Conservation (phyloP, 2,113 vertebrate genomes). For the Chunga burmeisteri region DNA sequence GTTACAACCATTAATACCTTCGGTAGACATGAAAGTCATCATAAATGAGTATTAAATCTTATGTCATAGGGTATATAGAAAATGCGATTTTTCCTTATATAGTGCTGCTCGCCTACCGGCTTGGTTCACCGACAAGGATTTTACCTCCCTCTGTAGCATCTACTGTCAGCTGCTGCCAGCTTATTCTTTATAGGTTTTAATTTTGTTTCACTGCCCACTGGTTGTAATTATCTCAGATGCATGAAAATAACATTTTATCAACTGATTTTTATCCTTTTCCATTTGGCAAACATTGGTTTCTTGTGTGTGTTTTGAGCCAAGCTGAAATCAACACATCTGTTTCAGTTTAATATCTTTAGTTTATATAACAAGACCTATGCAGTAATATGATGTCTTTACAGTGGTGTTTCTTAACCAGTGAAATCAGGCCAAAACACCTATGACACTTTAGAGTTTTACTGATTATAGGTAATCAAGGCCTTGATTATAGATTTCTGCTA, state of each 20-base stretch:
- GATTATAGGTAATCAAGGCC: not conserved
- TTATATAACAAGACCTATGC: constrained; percentile 24
- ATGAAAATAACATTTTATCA: constrained; percentile 67
- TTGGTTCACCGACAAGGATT: constrained; percentile 10
- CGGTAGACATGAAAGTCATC: not conserved
- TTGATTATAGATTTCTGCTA: not conserved
- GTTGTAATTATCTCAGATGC: constrained; percentile 62
- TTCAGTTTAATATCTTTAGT: constrained; percentile 52
- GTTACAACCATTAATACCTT: not conserved
- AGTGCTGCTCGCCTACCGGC: not conserved
- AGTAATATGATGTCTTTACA: constrained; percentile 29
- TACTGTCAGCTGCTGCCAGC: constrained; percentile 9
- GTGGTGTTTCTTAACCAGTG: not conserved
- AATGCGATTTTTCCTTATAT: not conserved
- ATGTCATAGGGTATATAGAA: not conserved
- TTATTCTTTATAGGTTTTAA: constrained; percentile 58
- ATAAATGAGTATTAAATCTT: constrained; percentile 9
- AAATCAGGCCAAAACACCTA: constrained; percentile 32
- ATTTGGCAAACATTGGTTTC: constrained; percentile 51
- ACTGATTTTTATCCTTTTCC: constrained; percentile 58
- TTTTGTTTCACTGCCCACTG: constrained; percentile 60
- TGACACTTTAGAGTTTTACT: not conserved
- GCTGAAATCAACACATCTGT: constrained; percentile 68
- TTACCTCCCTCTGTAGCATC: constrained; percentile 2
- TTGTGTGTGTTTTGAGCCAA: constrained; percentile 59